phyloP scores from a whole-genome alignment of 2,888 invertebrate species.

The Panopea generosa region DNA sequence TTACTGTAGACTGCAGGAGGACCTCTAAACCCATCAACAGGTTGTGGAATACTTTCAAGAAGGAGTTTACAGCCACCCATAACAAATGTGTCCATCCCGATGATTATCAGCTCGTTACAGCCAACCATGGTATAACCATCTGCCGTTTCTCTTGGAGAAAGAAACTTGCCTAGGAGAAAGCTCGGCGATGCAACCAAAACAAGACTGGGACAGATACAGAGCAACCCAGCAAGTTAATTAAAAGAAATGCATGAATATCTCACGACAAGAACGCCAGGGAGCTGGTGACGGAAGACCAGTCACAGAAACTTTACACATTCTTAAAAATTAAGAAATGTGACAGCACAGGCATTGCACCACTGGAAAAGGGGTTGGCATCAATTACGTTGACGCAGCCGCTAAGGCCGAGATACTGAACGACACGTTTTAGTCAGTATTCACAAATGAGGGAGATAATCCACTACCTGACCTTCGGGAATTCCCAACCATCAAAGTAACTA shows the following conservation, averaged over 20 bases:
- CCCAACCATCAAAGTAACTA: background rate
- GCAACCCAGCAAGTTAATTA: background rate
- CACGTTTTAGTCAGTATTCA: background rate
- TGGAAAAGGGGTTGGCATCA: constrained; percentile 7
- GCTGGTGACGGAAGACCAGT: background rate
- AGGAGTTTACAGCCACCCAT: too few species aligned
- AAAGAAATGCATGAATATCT: background rate
- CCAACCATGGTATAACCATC: too few species aligned
- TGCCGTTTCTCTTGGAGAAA: too few species aligned
- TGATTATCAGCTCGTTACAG: too few species aligned
- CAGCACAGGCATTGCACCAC: background rate
- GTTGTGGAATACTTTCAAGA: too few species aligned
- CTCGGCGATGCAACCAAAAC: too few species aligned
- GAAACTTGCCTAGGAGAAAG: too few species aligned
- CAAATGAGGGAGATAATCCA: background rate
- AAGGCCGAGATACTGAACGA: constrained; percentile 8
- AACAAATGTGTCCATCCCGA: too few species aligned
- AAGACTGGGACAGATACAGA: constrained; percentile 1
- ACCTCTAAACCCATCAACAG: too few species aligned
- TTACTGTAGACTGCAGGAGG: too few species aligned
- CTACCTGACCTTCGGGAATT: background rate
- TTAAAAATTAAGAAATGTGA: background rate
- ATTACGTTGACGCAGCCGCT: constrained; percentile 6
- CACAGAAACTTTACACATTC: background rate
- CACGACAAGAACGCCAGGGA: background rate